Evolutionary conservation across 2,797 vertebrate species (phyloP).

Genomic region (Enteromius mattozi): DNA sequence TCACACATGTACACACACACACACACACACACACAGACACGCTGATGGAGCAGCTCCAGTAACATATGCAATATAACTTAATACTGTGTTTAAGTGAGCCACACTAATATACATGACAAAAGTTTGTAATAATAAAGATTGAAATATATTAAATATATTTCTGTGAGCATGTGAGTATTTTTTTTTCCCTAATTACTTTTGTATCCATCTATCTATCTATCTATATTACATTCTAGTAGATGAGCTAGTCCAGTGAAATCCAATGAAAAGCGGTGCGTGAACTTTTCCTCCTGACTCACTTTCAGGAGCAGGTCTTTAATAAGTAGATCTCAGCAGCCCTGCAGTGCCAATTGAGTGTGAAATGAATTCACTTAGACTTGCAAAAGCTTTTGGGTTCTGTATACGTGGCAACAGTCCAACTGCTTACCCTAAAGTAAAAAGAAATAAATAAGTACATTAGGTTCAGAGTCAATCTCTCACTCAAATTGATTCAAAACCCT

Average conservation of each 20-base stretch:
- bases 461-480: conserved; percentile 38
- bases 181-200: too few relatives aligned
- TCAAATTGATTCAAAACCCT: conserved; percentile 13
- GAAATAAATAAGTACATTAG: conserved; percentile 54
- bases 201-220: neutral
- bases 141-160: neutral
- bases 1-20: neutral
- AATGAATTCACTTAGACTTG: conserved; percentile 67
- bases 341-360: conserved; percentile 65
- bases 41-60: neutral
- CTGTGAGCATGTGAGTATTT: neutral
- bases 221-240: neutral
- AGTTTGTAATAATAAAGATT: too few relatives aligned
- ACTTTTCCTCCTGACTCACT: conserved; percentile 41
- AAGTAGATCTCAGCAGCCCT: conserved; percentile 54
- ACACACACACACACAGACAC: neutral
- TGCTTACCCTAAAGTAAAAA: conserved; percentile 39
- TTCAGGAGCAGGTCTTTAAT: conserved; percentile 57
- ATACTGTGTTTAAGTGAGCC: neutral
- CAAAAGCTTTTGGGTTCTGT: conserved; percentile 62
- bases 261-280: neutral
- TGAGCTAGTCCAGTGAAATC: neutral
- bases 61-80: neutral
- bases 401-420: conserved; percentile 60
- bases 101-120: too few relatives aligned